phyloP scores from a whole-genome alignment of 2,888 invertebrate genomes.

The Eilema caniola region DNA sequence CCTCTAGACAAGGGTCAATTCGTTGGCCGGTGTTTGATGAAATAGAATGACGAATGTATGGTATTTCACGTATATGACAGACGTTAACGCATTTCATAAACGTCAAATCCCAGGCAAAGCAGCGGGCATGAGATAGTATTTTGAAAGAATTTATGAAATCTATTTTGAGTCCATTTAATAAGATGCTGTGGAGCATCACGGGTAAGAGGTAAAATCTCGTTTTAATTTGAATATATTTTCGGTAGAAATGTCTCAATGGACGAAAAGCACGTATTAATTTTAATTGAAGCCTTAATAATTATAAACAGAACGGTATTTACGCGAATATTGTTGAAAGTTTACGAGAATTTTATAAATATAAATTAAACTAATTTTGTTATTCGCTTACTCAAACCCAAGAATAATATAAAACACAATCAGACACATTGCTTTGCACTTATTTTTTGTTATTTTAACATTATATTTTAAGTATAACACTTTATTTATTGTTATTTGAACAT shows the following conservation, averaged over 20 bases:
- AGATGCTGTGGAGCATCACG: not conserved
- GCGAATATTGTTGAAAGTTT: slow-evolving; percentile 1
- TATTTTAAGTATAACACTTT: too few species aligned
- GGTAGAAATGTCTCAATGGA: not conserved
- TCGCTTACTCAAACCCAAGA: not conserved
- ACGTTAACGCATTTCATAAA: too few species aligned
- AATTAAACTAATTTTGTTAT: not conserved
- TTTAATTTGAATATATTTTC: not conserved
- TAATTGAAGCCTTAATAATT: not conserved
- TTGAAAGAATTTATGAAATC: slow-evolving; percentile 3
- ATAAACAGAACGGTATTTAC: not conserved
- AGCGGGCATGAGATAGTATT: not conserved
- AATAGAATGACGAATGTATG: too few species aligned
- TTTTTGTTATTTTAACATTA: too few species aligned
- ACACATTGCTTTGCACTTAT: too few species aligned
- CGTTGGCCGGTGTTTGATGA: too few species aligned
- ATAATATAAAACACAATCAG: not conserved
- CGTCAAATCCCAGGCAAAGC: too few species aligned
- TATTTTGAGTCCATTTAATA: not conserved
- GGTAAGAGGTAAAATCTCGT: not conserved
- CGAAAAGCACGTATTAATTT: not conserved
- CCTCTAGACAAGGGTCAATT: too few species aligned
- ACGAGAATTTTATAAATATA: not conserved
- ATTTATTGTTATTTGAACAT: too few species aligned
- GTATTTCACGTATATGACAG: too few species aligned